Percentiles rank a stretch among this genome's conserved stretches.
phyloP scores from a whole-genome alignment of 2,797 vertebrate species.

The Artibeus lituratus region DNA sequence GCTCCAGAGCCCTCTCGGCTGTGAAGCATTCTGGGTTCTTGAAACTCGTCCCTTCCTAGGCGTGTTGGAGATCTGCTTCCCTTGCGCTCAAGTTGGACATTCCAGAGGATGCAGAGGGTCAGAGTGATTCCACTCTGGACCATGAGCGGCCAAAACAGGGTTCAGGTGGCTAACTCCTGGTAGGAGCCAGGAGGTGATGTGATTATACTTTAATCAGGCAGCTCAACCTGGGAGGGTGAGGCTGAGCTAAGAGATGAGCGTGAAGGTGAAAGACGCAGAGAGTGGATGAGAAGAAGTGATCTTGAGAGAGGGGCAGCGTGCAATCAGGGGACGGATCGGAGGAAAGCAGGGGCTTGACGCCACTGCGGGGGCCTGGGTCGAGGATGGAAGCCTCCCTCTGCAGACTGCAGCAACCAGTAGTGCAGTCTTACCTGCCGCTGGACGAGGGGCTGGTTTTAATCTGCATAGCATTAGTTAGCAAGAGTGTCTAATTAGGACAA shows the following conservation, averaged over 20 bases:
- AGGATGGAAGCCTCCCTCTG: neutral
- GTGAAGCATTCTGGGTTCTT: neutral
- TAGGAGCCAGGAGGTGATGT: neutral
- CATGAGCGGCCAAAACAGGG: neutral
- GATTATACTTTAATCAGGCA: neutral
- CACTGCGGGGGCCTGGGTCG: neutral
- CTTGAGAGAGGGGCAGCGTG: accelerated
- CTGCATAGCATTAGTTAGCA: conserved; percentile 56
- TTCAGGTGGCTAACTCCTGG: neutral
- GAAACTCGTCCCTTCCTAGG: neutral
- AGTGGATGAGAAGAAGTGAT: neutral
- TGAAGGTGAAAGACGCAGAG: neutral
- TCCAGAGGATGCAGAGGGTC: neutral
- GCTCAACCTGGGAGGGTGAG: neutral
- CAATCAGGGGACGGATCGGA: neutral
- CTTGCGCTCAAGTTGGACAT: neutral
- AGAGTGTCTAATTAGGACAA: conserved; percentile 66
- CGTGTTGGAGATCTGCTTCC: neutral
- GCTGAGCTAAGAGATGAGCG: neutral
- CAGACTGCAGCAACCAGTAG: neutral
- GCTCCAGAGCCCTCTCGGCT: neutral
- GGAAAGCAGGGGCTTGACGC: neutral
- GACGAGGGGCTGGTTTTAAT: conserved; percentile 43
- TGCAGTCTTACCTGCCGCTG: neutral
- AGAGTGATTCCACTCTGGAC: neutral